These are phyloP conservation scores for Neocloeon triangulifer DNA, from an alignment of 1,140 invertebrate species.

Conservation along the genomic window DNA sequence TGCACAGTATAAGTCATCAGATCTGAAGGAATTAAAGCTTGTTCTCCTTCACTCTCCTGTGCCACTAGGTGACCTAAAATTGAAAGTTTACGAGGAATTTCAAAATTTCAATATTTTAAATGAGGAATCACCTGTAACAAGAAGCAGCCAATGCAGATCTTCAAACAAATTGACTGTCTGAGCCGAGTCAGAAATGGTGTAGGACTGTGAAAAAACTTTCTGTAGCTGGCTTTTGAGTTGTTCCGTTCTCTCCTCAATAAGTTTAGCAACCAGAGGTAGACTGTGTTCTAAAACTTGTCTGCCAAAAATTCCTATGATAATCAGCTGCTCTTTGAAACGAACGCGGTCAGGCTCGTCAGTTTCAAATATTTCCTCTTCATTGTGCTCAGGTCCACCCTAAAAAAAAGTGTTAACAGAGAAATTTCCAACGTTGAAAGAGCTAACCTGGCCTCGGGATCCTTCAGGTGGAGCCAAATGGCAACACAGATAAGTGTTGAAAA, in stretches of 20 bases:
- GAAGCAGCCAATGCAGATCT: slow-evolving; percentile 72
- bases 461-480: slow-evolving; percentile 61
- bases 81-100: too few species aligned
- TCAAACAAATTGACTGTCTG: slow-evolving; percentile 43
- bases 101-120: slow-evolving; percentile 1
- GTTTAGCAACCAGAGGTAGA: slow-evolving; percentile 28
- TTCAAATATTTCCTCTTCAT: slow-evolving; percentile 36
- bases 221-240: slow-evolving; percentile 38
- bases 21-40: slow-evolving; percentile 47
- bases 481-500: slow-evolving; percentile 66
- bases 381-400: slow-evolving; percentile 12
- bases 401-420: slow-evolving; percentile 4
- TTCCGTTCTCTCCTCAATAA: slow-evolving; percentile 36
- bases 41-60: slow-evolving; percentile 50
- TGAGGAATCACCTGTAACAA: slow-evolving; percentile 36
- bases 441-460: slow-evolving; percentile 34
- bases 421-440: slow-evolving; percentile 4
- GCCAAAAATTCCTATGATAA: slow-evolving; percentile 32
- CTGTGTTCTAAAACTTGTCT: slow-evolving; percentile 21
- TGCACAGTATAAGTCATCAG: slow-evolving; percentile 45
- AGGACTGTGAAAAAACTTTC: slow-evolving; percentile 10
- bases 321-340: slow-evolving; percentile 42
- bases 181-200: slow-evolving; percentile 21
- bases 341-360: slow-evolving; percentile 43
- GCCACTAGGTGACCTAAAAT: slow-evolving; percentile 34